These are phyloP conservation scores for Sebastes ruberrimus DNA, from an alignment of 2,797 vertebrate species.

Conservation along the genomic window DNA sequence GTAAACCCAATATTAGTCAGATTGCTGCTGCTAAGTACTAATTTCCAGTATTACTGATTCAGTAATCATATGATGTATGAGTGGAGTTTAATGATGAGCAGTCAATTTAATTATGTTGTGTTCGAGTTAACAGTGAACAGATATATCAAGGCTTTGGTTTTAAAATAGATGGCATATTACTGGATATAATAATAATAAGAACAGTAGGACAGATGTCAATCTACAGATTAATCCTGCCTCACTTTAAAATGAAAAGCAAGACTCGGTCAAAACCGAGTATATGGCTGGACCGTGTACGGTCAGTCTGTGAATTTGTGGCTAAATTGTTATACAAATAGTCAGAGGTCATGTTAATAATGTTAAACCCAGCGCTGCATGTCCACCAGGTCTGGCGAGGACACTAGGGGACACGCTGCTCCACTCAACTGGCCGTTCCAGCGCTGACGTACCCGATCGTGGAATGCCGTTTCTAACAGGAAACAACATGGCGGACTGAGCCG, in stretches of 20 bases:
- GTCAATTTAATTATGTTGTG: slow-evolving; percentile 7
- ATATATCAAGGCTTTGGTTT: not conserved
- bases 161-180: not conserved
- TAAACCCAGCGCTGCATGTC: too few relatives aligned
- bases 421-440: too few relatives aligned
- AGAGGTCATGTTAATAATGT: too few relatives aligned
- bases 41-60: slow-evolving; percentile 29
- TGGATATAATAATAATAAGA: not conserved
- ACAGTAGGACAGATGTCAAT: not conserved
- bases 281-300: too few relatives aligned
- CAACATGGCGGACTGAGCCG: too few relatives aligned
- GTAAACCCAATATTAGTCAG: slow-evolving; percentile 54
- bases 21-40: slow-evolving; percentile 8
- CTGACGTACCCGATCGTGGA: too few relatives aligned
- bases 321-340: too few relatives aligned
- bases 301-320: too few relatives aligned
- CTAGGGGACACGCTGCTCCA: too few relatives aligned
- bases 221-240: not conserved
- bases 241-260: not conserved
- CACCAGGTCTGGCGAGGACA: too few relatives aligned
- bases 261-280: too few relatives aligned
- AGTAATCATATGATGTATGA: slow-evolving; percentile 11
- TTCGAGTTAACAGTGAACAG: slow-evolving; percentile 8
- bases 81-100: slow-evolving; percentile 7
- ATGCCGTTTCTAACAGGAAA: too few relatives aligned